Evolutionary conservation across 2,888 invertebrate species (phyloP).

Genomic region (Opisthograptis luteolata): DNA sequence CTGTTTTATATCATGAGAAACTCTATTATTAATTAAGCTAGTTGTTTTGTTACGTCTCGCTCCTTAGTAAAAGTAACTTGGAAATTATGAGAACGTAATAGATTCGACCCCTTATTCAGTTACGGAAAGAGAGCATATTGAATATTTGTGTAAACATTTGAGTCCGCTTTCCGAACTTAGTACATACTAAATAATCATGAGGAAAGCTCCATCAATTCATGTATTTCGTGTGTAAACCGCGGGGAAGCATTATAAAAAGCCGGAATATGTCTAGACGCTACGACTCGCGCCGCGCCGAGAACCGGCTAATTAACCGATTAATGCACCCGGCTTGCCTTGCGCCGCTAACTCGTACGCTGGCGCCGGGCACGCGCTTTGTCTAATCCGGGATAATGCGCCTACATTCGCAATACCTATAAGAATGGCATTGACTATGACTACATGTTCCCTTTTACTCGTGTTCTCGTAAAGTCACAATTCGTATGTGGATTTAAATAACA

Average conservation of each 20-base stretch:
- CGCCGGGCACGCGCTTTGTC: constrained; percentile 33
- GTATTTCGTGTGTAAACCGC: constrained; percentile 40
- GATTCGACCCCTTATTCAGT: constrained; percentile 1
- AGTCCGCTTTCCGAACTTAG: not conserved
- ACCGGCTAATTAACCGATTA: constrained; percentile 62
- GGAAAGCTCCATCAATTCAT: constrained; percentile 42
- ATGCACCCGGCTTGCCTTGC: constrained; percentile 41
- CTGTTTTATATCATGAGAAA: constrained; percentile 1
- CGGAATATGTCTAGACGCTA: constrained; percentile 64
- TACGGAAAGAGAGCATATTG: not conserved
- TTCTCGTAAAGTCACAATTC: not conserved
- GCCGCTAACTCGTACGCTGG: constrained; percentile 26
- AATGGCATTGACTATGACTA: not conserved
- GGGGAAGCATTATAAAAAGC: constrained; percentile 47
- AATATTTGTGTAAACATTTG: not conserved
- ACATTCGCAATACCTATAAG: constrained; percentile 1
- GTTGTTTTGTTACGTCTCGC: constrained; percentile 1
- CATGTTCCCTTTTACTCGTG: not conserved
- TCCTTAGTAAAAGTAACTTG: not conserved
- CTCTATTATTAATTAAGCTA: constrained; percentile 6
- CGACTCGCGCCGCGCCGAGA: constrained; percentile 50
- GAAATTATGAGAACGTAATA: too few species aligned
- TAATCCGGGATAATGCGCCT: constrained; percentile 30
- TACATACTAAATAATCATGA: constrained; percentile 34
- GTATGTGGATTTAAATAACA: too few species aligned